A percentile compares a stretch with the other conserved stretches of the same genome.
Evolutionary conservation across 2,888 invertebrate genomes (phyloP).

Genomic region (Chrysolina haemoptera): DNA sequence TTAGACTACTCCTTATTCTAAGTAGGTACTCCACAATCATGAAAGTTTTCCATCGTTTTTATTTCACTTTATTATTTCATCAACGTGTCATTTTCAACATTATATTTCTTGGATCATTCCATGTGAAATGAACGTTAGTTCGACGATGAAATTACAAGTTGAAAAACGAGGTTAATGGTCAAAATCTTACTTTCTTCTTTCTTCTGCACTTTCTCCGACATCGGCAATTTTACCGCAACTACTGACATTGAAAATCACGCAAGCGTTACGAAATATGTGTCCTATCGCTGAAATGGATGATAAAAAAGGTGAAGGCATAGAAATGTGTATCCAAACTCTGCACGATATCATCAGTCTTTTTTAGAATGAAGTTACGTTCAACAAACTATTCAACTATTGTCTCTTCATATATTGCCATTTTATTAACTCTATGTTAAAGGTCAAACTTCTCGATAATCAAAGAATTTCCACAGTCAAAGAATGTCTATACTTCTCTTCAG

Average conservation of each 20-base stretch:
- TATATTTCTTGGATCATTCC: slow-evolving; percentile 8
- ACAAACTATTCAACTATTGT: no score
- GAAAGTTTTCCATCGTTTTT: no score
- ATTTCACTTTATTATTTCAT: background rate
- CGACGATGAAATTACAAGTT: slow-evolving; percentile 32
- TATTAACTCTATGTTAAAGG: background rate
- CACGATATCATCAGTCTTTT: background rate
- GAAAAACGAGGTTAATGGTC: slow-evolving; percentile 35
- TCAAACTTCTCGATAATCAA: background rate
- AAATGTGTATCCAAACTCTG: no score
- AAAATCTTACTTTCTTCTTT: slow-evolving; percentile 60
- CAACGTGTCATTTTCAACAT: background rate
- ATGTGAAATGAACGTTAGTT: background rate
- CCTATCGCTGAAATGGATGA: slow-evolving; percentile 10
- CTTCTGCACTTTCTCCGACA: slow-evolving; percentile 58
- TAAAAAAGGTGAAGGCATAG: background rate
- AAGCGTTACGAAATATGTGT: slow-evolving; percentile 40
- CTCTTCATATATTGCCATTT: no score
- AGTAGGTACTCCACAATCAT: no score
- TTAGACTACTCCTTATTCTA: no score
- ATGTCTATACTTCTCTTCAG: background rate
- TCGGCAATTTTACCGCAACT: slow-evolving; percentile 1
- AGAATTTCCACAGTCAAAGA: no score
- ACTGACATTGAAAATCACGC: slow-evolving; percentile 47
- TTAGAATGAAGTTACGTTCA: background rate